phyloP scores from a whole-genome alignment of 2,888 invertebrate genomes.

The Frankliniella intonsa region DNA sequence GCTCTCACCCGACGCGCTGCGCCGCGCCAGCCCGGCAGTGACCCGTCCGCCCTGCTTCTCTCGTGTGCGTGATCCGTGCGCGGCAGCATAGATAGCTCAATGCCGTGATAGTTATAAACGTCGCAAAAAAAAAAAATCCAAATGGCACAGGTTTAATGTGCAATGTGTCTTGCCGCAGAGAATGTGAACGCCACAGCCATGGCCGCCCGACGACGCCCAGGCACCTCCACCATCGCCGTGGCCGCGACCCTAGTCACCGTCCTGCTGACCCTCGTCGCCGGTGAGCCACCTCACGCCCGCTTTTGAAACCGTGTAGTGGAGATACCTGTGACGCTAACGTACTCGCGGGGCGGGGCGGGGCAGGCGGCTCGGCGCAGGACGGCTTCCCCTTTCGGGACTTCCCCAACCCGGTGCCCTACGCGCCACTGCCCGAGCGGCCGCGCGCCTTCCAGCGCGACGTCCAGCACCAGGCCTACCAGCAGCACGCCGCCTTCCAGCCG shows the following conservation, averaged over 20 bases:
- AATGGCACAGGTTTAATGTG: neutral
- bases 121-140: too few species aligned
- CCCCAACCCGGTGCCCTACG: conserved; percentile 16
- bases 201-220: conserved; percentile 3
- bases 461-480: neutral
- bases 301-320: neutral
- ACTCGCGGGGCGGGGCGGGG: neutral
- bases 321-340: neutral
- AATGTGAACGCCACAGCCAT: conserved; percentile 4
- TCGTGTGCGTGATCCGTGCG: neutral
- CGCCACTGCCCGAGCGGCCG: neutral
- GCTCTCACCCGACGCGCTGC: neutral
- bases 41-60: neutral
- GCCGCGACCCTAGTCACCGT: neutral
- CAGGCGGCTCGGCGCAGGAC: neutral
- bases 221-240: neutral
- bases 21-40: neutral
- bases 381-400: conserved; percentile 8
- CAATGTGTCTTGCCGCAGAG: neutral
- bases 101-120: neutral
- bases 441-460: neutral
- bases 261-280: neutral
- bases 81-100: neutral
- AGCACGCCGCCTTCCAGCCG: neutral
- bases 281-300: neutral